Conservation (phyloP, 2,888 invertebrate genomes). For the Netelia fuscicornis region DNA sequence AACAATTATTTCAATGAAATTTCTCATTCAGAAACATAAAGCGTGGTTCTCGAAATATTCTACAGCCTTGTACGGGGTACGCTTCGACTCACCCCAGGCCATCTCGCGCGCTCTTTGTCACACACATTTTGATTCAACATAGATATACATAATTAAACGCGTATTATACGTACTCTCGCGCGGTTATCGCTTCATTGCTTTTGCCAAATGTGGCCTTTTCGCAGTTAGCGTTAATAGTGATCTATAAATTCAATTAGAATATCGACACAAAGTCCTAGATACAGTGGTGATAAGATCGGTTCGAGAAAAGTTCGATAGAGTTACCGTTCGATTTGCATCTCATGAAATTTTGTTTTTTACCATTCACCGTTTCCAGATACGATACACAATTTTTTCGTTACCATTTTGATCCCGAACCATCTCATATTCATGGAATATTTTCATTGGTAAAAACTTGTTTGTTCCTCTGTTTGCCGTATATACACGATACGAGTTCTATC, state of each 20-base stretch:
- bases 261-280: no score
- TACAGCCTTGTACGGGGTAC: constrained; percentile 24
- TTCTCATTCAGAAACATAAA: constrained; percentile 59
- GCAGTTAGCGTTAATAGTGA: no score
- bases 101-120: constrained; percentile 29
- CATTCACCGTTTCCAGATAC: no score
- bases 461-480: not conserved
- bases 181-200: constrained; percentile 30
- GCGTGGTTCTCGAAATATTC: constrained; percentile 57
- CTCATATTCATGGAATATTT: constrained; percentile 22
- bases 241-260: no score
- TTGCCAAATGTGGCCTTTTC: no score
- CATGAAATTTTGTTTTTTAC: no score
- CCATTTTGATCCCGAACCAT: not conserved
- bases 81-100: constrained; percentile 10
- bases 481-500: not conserved
- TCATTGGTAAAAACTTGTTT: constrained; percentile 7
- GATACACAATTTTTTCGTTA: no score
- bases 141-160: constrained; percentile 53
- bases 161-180: constrained; percentile 27
- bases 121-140: constrained; percentile 39
- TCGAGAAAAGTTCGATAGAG: no score
- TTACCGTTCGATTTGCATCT: no score
- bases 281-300: no score
- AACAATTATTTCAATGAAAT: constrained; percentile 58